Evolutionary conservation across 1,140 invertebrate genomes (phyloP).

Genomic region (Listronotus oregonensis): DNA sequence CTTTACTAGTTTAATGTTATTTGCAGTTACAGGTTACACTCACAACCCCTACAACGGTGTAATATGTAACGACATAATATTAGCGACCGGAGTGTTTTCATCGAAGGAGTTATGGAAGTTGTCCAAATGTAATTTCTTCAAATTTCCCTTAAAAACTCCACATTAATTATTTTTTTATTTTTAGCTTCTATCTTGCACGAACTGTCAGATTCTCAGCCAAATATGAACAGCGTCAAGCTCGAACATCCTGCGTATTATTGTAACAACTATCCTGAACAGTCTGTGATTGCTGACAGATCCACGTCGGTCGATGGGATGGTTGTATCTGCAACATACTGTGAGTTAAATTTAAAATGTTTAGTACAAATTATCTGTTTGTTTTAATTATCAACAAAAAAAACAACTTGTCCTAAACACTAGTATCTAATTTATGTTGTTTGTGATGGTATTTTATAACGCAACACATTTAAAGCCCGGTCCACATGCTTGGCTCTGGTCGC

Average conservation of each 20-base stretch:
- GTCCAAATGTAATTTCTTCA: slow-evolving; percentile 79
- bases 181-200: slow-evolving; percentile 94
- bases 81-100: slow-evolving; percentile 97
- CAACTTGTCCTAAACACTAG: too few species aligned
- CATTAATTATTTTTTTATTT: slow-evolving; percentile 59
- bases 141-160: too few species aligned
- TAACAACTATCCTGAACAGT: slow-evolving; percentile 85
- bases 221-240: slow-evolving; percentile 85
- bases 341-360: slow-evolving; percentile 47
- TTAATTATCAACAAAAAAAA: too few species aligned
- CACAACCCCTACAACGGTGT: slow-evolving; percentile 98
- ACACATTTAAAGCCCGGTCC: too few species aligned
- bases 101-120: slow-evolving; percentile 97
- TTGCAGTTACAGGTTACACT: slow-evolving; percentile 76
- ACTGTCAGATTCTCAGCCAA: slow-evolving; percentile 75
- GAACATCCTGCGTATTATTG: slow-evolving; percentile 90
- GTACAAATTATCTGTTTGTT: not conserved
- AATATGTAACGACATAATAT: slow-evolving; percentile 96
- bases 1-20: slow-evolving; percentile 25
- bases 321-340: slow-evolving; percentile 66
- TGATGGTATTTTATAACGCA: too few species aligned
- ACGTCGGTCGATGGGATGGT: slow-evolving; percentile 60
- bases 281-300: slow-evolving; percentile 58
- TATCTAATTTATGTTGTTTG: too few species aligned
- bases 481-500: too few species aligned